Evolutionary conservation across 2,113 vertebrate genomes (phyloP), one percentile per base, ranked within the genome.

Genomic region (Andinoacara biseriatus): DNA sequence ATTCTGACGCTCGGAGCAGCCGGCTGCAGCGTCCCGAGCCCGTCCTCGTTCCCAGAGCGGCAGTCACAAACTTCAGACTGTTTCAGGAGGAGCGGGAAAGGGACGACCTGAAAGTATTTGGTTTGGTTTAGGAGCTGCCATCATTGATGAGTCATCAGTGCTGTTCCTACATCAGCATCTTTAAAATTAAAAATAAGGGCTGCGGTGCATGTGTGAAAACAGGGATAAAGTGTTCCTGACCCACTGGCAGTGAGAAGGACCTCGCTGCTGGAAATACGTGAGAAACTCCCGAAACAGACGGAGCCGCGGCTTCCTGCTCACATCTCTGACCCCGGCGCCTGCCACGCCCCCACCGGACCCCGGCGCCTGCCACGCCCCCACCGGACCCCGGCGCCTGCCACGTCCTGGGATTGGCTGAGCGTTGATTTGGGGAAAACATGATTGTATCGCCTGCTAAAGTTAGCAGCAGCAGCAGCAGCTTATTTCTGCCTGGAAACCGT

Each of bases 1-100:
- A 24, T 17, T 54, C 9, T 1, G 15, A 3, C 29, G 29, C 29
- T 31, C 29, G 29, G 38, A 33, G 22, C 1, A 24, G 5, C 31
- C 15, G 2, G 59, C 9, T 9, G 40, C 13, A 52, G 46, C 26
- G 2, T 0, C 7, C 3, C 7, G 5, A 69, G 40, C 63, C 15
- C 7, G 15, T 22, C 49, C 15, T 69, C 65, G 3, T 49, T 49
- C 65, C 9, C 8, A 65, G 8, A 14, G 1, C n/a, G 38, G 3
- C 5, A 11, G 5, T 20, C 10, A 29, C 10, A 29, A 31, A 72
- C 43, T 43, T 52, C 33, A 33, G 46, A 10, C 52, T 5, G 17
- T 17, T 17, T 49, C 43, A 46, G 13, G 13, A 14, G 3, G 31
- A 72, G 52, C 46, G 52, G 65, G 17, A 20, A 49, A 17, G 18